Percentiles rank a stretch among this genome's conserved stretches.
Conservation (phyloP, 2,888 invertebrate species). For the Brachynemurus nebulosus region DNA sequence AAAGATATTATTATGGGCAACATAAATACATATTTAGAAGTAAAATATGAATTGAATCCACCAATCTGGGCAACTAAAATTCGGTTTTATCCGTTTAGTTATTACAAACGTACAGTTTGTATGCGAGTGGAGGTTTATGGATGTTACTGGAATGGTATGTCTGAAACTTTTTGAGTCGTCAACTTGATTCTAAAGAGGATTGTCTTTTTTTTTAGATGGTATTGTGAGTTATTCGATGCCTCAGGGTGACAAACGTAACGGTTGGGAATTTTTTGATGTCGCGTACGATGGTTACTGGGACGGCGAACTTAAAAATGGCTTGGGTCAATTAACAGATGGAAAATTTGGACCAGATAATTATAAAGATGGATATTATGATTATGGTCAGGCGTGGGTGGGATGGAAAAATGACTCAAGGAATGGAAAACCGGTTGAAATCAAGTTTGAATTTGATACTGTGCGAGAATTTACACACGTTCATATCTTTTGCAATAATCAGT, state of each 20-base stretch:
- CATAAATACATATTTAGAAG: slow-evolving; percentile 72
- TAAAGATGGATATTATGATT: slow-evolving; percentile 42
- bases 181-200: background rate
- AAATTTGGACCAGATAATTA: slow-evolving; percentile 63
- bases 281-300: slow-evolving; percentile 78
- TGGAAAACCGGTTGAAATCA: slow-evolving; percentile 47
- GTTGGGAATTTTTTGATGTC: slow-evolving; percentile 69
- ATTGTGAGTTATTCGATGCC: slow-evolving; percentile 78
- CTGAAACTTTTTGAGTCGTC: too few relatives aligned
- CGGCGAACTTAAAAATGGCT: slow-evolving; percentile 57
- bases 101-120: slow-evolving; percentile 72
- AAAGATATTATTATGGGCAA: slow-evolving; percentile 77
- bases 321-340: slow-evolving; percentile 78
- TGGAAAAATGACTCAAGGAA: slow-evolving; percentile 69
- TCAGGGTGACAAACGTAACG: slow-evolving; percentile 70
- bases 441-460: slow-evolving; percentile 74
- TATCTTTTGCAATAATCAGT: slow-evolving; percentile 74
- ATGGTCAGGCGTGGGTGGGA: slow-evolving; percentile 75
- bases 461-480: slow-evolving; percentile 74
- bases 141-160: slow-evolving; percentile 63
- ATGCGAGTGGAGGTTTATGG: slow-evolving; percentile 86
- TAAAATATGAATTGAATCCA: slow-evolving; percentile 63
- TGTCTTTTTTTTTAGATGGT: slow-evolving; percentile 44
- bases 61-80: slow-evolving; percentile 76
- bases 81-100: slow-evolving; percentile 74